Evolutionary conservation across 2,113 vertebrate genomes (phyloP).

Genomic region (Oreochromis aureus): DNA sequence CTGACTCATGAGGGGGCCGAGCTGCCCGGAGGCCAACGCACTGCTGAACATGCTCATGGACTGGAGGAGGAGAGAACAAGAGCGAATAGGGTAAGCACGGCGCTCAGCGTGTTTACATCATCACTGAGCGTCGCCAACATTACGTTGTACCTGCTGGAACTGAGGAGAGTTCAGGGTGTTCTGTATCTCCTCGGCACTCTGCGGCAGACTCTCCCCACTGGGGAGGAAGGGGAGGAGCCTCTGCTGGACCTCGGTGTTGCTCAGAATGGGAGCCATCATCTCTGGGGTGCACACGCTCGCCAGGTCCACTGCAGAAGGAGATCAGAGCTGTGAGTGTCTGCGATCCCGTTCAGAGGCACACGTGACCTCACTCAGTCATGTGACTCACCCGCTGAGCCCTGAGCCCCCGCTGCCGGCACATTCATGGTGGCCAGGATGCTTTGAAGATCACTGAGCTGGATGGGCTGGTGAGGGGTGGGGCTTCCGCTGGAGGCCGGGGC

Average conservation of each 20-base stretch:
- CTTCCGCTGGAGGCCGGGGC: conserved; percentile 42
- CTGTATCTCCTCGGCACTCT: conserved; percentile 92
- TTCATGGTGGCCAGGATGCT: conserved; percentile 97
- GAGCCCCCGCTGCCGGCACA: conserved; percentile 78
- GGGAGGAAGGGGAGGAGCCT: conserved; percentile 92
- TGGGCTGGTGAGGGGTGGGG: conserved; percentile 83
- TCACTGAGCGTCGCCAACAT: fast-evolving
- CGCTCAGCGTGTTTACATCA: background rate
- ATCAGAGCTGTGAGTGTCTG: background rate
- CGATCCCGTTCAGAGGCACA: background rate
- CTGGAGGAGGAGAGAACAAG: conserved; percentile 51
- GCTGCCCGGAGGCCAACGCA: conserved; percentile 92
- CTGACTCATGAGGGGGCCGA: conserved; percentile 95
- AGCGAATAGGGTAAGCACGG: background rate
- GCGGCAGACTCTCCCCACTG: conserved; percentile 87
- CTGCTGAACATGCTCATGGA: conserved; percentile 98
- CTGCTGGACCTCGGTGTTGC: conserved; percentile 91
- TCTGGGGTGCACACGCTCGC: conserved; percentile 91
- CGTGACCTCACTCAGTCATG: background rate
- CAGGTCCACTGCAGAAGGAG: conserved; percentile 79
- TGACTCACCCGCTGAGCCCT: conserved; percentile 74
- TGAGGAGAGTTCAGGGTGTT: conserved; percentile 94
- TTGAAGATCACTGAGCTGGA: conserved; percentile 97
- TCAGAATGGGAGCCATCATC: conserved; percentile 96
- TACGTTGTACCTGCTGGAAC: conserved; percentile 88